These are phyloP conservation scores for Ochropleura leucogaster DNA, from an alignment of 2,888 invertebrate species.

Conservation along the genomic window DNA sequence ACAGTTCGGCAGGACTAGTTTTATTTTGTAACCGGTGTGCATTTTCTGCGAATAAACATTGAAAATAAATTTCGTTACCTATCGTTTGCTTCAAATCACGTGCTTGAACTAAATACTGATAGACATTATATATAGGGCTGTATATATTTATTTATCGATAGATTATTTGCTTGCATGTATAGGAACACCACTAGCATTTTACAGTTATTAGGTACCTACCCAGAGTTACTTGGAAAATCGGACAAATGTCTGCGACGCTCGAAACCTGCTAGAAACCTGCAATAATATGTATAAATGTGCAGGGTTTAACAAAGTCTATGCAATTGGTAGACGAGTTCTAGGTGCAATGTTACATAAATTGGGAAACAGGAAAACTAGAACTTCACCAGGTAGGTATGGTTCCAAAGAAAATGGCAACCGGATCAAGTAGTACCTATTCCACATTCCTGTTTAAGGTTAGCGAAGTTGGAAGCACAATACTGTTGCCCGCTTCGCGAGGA, in stretches of 20 bases:
- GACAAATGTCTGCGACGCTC: conserved; percentile 37
- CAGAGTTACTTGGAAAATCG: conserved; percentile 45
- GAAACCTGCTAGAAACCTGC: conserved; percentile 47
- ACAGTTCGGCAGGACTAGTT: too few relatives aligned
- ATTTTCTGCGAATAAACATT: too few relatives aligned
- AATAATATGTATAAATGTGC: conserved; percentile 10
- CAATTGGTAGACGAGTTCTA: background rate
- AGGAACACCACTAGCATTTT: conserved; percentile 44
- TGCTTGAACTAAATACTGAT: background rate
- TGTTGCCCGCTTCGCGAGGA: background rate
- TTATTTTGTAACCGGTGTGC: too few relatives aligned
- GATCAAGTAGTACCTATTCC: background rate
- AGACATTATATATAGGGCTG: background rate
- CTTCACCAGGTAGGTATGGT: too few relatives aligned
- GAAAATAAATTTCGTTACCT: background rate
- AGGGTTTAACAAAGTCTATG: background rate
- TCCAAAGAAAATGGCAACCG: background rate
- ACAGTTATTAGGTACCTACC: conserved; percentile 52
- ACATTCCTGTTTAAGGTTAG: background rate
- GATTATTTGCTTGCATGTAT: background rate
- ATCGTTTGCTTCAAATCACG: background rate
- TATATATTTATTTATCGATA: conserved; percentile 16
- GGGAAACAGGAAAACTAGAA: too few relatives aligned
- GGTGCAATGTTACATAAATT: too few relatives aligned
- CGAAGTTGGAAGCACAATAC: background rate